These are phyloP conservation scores for Caenorhabditis plicata DNA, from an alignment of 2,888 invertebrate genomes.

Conservation along the genomic window DNA sequence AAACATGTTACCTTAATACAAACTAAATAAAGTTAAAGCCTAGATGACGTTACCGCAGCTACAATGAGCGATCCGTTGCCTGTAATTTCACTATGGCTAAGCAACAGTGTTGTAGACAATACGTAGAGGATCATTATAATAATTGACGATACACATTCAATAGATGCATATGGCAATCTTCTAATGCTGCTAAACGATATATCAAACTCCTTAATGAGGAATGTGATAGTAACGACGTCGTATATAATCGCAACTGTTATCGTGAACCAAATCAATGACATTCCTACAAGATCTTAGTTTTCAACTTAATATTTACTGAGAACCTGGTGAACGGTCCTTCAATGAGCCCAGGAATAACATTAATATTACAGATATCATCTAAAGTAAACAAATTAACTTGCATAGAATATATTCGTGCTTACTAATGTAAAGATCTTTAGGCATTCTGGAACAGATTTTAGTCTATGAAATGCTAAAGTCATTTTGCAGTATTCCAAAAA, in stretches of 20 bases:
- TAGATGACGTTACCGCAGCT: constrained; percentile 3
- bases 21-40: background rate
- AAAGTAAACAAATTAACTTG: background rate
- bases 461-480: constrained; percentile 16
- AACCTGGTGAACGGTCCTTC: constrained; percentile 26
- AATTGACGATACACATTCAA: constrained; percentile 23
- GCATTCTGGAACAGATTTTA: constrained; percentile 10
- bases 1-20: constrained; percentile 10
- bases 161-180: constrained; percentile 27
- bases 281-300: constrained; percentile 8
- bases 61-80: constrained; percentile 19
- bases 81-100: constrained; percentile 25
- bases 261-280: constrained; percentile 28
- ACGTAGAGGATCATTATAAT: constrained; percentile 14
- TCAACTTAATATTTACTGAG: background rate
- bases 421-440: constrained; percentile 19
- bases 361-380: constrained; percentile 8
- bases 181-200: constrained; percentile 16
- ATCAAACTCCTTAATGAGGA: constrained; percentile 27
- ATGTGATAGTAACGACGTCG: constrained; percentile 17
- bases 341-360: constrained; percentile 20
- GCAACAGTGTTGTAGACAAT: constrained; percentile 12
- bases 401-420: constrained; percentile 2
- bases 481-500: constrained; percentile 4
- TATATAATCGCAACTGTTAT: constrained; percentile 20